Percentiles rank a stretch among this genome's conserved stretches.
phyloP scores from a whole-genome alignment of 2,888 invertebrate species.

The Labia minor region DNA sequence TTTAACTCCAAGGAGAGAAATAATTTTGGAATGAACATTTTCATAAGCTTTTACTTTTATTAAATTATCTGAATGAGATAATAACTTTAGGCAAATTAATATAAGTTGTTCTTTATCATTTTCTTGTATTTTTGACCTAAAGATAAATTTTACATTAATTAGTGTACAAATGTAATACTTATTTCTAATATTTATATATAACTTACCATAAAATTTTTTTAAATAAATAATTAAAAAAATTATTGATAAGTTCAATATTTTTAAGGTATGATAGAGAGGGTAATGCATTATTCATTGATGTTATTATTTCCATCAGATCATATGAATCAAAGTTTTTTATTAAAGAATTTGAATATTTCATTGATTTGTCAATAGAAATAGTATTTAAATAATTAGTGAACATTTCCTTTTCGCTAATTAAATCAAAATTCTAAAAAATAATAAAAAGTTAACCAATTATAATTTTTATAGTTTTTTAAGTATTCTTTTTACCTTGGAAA shows the following conservation, averaged over 20 bases:
- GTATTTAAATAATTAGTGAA: slow-evolving; percentile 38
- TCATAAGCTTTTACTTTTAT: slow-evolving; percentile 45
- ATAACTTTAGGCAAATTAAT: slow-evolving; percentile 36
- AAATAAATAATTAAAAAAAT: slow-evolving; percentile 37
- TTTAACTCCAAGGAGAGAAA: slow-evolving; percentile 45
- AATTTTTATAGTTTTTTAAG: neutral
- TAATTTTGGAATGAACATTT: slow-evolving; percentile 44
- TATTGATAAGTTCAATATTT: slow-evolving; percentile 43
- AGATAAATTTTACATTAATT: slow-evolving; percentile 29
- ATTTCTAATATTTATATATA: neutral
- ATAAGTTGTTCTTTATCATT: slow-evolving; percentile 27
- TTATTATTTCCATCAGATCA: slow-evolving; percentile 19
- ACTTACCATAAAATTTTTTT: slow-evolving; percentile 36
- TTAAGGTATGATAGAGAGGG: slow-evolving; percentile 49
- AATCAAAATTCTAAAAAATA: slow-evolving; percentile 36
- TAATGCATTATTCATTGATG: slow-evolving; percentile 43
- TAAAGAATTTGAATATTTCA: slow-evolving; percentile 39
- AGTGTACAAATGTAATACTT: no score
- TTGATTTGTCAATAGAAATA: slow-evolving; percentile 37
- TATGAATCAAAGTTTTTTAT: slow-evolving; percentile 33
- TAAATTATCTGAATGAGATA: slow-evolving; percentile 46
- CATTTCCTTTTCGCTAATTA: slow-evolving; percentile 33
- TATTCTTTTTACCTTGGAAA: neutral
- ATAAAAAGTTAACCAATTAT: slow-evolving; percentile 21
- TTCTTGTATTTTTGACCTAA: slow-evolving; percentile 30